These are phyloP conservation scores for Pterois miles DNA, from an alignment of 2,797 vertebrate species.

Conservation along the genomic window DNA sequence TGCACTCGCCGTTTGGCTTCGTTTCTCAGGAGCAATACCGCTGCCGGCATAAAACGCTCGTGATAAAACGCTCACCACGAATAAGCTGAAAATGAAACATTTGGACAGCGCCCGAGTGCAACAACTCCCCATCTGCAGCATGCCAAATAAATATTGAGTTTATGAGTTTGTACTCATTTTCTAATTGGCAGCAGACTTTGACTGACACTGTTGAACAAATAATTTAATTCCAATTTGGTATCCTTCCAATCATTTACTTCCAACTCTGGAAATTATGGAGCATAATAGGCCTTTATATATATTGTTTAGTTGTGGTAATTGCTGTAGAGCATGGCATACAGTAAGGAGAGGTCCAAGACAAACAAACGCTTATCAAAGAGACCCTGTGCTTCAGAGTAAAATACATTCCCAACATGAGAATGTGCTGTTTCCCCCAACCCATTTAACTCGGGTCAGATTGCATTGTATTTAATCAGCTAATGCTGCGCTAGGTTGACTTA, in stretches of 20 bases:
- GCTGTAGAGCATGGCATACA: not conserved
- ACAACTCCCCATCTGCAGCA: slow-evolving; percentile 23
- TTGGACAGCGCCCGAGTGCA: slow-evolving; percentile 52
- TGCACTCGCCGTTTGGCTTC: not conserved
- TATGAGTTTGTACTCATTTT: slow-evolving; percentile 72
- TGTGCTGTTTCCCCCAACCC: not conserved
- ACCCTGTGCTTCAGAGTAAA: not conserved
- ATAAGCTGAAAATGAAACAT: slow-evolving; percentile 63
- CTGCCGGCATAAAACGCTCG: not conserved
- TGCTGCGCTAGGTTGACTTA: slow-evolving; percentile 54
- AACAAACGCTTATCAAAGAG: not conserved
- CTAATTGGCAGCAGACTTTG: slow-evolving; percentile 73
- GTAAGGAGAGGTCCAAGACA: not conserved
- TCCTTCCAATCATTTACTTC: slow-evolving; percentile 51
- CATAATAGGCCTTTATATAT: slow-evolving; percentile 28
- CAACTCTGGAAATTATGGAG: slow-evolving; percentile 26
- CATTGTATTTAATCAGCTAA: slow-evolving; percentile 77
- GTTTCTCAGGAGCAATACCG: not conserved
- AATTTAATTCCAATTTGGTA: slow-evolving; percentile 66
- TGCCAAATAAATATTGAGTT: slow-evolving; percentile 67
- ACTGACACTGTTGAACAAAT: slow-evolving; percentile 58
- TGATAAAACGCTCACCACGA: slow-evolving; percentile 45
- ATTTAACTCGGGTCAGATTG: slow-evolving; percentile 35
- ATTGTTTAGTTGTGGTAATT: slow-evolving; percentile 26
- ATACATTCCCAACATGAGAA: not conserved